Conservation (phyloP, 1,140 invertebrate species). For the Maconellicoccus hirsutus region DNA sequence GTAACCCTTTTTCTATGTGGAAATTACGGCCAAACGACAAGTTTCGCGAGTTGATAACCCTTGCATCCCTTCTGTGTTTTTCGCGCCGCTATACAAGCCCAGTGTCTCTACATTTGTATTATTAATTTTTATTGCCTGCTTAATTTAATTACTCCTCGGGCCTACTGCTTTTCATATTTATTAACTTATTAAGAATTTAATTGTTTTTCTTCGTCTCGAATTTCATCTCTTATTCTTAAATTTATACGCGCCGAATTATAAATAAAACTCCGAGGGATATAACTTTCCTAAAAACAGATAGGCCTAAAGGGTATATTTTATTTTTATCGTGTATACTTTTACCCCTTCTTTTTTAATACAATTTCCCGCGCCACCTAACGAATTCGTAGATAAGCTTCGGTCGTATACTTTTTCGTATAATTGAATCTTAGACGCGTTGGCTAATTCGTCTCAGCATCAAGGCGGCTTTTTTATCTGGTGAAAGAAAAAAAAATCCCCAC, state of each 20-base stretch:
- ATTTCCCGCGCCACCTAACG: no score
- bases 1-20: conserved; percentile 15
- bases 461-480: no score
- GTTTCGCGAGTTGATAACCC: conserved; percentile 13
- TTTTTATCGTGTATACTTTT: conserved; percentile 12
- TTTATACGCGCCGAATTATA: conserved; percentile 21
- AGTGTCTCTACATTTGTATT: conserved; percentile 20
- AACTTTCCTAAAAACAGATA: conserved; percentile 13
- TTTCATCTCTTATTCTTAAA: conserved; percentile 16
- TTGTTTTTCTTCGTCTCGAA: conserved; percentile 18
- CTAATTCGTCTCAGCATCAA: no score
- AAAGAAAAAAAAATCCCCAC: no score
- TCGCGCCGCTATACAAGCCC: not conserved
- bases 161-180: conserved; percentile 19
- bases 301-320: conserved; percentile 22
- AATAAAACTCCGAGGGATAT: conserved; percentile 12
- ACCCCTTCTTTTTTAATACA: no score
- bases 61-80: not conserved
- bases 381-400: no score
- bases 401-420: no score
- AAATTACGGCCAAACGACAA: conserved; percentile 19
- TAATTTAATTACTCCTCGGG: conserved; percentile 16
- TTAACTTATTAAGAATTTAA: conserved; percentile 23
- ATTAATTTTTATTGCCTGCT: conserved; percentile 21
- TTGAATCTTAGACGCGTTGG: no score